These are phyloP conservation scores for Psephotus haematonotus DNA, from an alignment of 2,113 vertebrate genomes.

Conservation along the genomic window DNA sequence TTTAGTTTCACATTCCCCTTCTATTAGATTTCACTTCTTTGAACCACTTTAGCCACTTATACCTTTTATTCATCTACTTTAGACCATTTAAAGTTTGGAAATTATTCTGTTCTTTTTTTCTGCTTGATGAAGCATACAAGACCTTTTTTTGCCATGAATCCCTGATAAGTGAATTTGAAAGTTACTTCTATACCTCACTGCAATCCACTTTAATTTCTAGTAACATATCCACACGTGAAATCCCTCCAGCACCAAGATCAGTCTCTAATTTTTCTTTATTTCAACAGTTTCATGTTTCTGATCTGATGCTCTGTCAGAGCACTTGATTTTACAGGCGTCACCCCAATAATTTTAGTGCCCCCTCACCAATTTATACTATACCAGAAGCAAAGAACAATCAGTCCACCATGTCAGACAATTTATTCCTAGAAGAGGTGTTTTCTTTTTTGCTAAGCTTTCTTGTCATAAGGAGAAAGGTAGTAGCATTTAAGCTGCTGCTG, in stretches of 20 bases:
- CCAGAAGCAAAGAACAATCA: not conserved
- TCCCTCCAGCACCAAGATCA: not conserved
- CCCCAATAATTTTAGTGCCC: not conserved
- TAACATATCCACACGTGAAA: not conserved
- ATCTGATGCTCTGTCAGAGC: not conserved
- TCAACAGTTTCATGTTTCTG: not conserved
- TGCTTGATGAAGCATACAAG: not conserved
- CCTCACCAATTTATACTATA: not conserved
- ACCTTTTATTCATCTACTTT: not conserved
- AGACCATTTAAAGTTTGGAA: not conserved
- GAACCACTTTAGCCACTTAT: not conserved
- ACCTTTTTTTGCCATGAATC: not conserved
- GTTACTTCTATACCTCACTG: not conserved
- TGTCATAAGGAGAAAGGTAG: not conserved
- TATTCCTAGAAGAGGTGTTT: not conserved
- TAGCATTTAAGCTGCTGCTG: not conserved
- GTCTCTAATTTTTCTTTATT: not conserved
- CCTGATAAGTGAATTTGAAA: not conserved
- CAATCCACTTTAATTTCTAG: not conserved
- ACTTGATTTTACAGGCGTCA: not conserved
- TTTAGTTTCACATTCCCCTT: not conserved
- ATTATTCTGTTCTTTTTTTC: not conserved
- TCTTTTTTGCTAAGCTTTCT: not conserved
- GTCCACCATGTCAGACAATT: not conserved
- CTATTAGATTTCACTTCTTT: not conserved